A percentile compares a stretch with the other conserved stretches of the same genome.
Conservation (phyloP, 2,113 vertebrate genomes). For the Meleagris gallopavo region DNA sequence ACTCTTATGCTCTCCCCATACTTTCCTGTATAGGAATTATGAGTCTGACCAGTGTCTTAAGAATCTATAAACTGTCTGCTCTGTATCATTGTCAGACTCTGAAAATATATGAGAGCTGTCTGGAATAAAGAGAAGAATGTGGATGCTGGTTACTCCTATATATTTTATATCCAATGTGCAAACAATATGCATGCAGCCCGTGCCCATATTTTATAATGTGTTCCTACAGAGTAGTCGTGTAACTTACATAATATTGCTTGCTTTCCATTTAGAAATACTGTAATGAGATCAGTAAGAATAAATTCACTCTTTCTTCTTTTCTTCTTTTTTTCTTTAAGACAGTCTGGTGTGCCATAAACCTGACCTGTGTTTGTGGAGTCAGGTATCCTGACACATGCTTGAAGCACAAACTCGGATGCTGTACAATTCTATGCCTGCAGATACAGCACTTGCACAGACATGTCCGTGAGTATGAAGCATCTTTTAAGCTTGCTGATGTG, state of each 20-base stretch:
- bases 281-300: not conserved
- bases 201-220: not conserved
- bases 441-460: not conserved
- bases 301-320: not conserved
- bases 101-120: not conserved
- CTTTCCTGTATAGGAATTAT: not conserved
- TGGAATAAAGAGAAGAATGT: not conserved
- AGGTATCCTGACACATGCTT: not conserved
- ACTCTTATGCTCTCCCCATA: not conserved
- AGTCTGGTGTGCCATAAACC: not conserved
- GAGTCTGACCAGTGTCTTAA: not conserved
- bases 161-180: not conserved
- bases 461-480: not conserved
- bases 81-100: not conserved
- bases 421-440: not conserved
- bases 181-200: accelerated
- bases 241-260: not conserved
- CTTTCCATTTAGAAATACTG: not conserved
- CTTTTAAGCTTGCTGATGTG: not conserved
- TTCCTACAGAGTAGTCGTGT: not conserved
- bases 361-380: not conserved
- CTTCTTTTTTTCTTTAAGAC: not conserved
- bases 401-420: not conserved
- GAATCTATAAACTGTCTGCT: not conserved
- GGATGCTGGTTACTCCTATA: not conserved